Base-by-base conservation (phyloP, 2,888 invertebrate genomes). In the Parnassius smintheus region DNA sequence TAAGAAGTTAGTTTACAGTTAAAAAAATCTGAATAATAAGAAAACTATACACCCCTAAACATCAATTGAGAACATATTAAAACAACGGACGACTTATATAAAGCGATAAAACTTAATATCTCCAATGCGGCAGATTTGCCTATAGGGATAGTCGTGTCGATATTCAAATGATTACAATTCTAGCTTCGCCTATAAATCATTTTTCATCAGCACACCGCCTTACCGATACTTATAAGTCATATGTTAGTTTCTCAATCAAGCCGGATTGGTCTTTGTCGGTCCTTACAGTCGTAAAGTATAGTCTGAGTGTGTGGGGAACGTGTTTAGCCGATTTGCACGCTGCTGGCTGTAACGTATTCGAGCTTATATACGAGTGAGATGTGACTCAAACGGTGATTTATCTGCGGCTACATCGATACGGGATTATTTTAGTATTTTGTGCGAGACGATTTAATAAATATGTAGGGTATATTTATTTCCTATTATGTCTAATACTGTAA, bases 311-410 rank as follows among this genome's bases (percentile, higher is more conserved):
- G 72, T 72, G 70, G 70, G 73, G 71, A 69, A 76, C 80, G 75
- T 75, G 74, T 82, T 83, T 78, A 81, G 74, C 72, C 73, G 78
- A 83, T 82, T 81, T 80, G 77, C 76, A 73, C 71, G 78, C 78
- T 70, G 62, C 67, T 62, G 74, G 75, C 75, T 70, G 68, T 72
- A 71, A 75, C 70, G 72, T 69, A 67, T 69, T 71, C 50, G 46
- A 54, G 56, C 54, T 18, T 46, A 59, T 66, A 63, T 64, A 60
- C 60, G 48, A 52, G 53, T 55, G 13, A 35, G 54, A 42, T 41
- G 22, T 12, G 55, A 42, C 54, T 44, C 56, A 41, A 49, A 22
- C 50, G 50, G 50, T 61, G 50, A 56, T 61, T 56, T 56, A 61
- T 51, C 13, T 45, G 44, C 22, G n/a, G 9, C 13, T 11, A 10